phyloP scores from a whole-genome alignment of 2,797 vertebrate species.

The Capromys pilorides region DNA sequence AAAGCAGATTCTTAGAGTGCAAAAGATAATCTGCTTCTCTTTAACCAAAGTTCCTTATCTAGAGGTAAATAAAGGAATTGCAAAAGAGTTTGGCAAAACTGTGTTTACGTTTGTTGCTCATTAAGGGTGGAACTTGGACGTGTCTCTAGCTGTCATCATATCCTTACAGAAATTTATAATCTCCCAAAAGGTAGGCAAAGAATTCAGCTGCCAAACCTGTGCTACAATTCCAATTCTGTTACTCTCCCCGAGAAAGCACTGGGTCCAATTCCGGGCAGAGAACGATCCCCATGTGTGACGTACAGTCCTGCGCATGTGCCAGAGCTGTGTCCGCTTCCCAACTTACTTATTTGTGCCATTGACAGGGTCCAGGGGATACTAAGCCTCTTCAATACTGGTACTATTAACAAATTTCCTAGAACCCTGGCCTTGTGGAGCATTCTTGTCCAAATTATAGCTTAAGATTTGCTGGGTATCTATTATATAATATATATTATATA shows the following conservation, averaged over 20 bases:
- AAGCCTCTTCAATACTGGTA: constrained; percentile 45
- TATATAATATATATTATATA: too few relatives aligned
- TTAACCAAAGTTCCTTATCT: background rate
- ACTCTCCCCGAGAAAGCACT: background rate
- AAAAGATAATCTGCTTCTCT: background rate
- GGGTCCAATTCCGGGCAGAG: background rate
- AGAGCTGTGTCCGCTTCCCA: background rate
- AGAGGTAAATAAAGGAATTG: constrained; percentile 16
- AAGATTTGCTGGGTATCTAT: constrained; percentile 73
- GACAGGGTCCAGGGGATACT: rapidly evolving
- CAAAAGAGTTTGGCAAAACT: background rate
- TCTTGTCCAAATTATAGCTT: constrained; percentile 70
- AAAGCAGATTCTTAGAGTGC: background rate
- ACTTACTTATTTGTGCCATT: constrained; percentile 21
- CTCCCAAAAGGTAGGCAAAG: background rate
- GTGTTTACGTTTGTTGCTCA: background rate
- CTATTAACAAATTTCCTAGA: constrained; percentile 66
- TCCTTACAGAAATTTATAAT: background rate
- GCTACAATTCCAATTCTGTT: background rate
- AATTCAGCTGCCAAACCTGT: background rate
- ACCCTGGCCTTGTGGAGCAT: constrained; percentile 68
- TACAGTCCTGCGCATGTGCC: background rate
- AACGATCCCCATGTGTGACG: background rate
- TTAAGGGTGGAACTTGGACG: background rate
- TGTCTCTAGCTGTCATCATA: background rate